Base-by-base conservation (phyloP, 1,140 invertebrate species). In the Lithobius niger region DNA sequence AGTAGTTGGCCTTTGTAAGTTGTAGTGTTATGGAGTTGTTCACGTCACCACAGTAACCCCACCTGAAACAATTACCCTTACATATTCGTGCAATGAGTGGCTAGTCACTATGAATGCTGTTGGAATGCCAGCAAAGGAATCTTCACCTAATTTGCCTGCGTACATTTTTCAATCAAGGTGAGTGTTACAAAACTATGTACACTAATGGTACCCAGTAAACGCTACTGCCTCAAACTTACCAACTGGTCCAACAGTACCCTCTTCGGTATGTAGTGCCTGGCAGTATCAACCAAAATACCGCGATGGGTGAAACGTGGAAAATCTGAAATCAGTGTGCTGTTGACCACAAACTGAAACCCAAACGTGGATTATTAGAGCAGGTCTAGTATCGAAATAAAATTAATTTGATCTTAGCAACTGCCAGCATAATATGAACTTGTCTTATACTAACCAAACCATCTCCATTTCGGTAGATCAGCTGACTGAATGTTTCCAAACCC, bases 251-350 rank as follows among this genome's bases (percentile, higher is more conserved):
- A 62, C 22, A 93, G 79, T 27, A 77, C 77, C 1, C 64, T 52
- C 1, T 86, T 57, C 0, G 83, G 76, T 4, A 89, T 68, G 68
- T 77, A 94, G 70, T 94, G 89, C 2, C 90, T 74, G 1, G 85
- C 78, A 1, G 87, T 90, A 65, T 92, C 90, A 18, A 94, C 62
- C 22, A 93, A 66, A 6, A 93, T 65, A 2, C 88, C 88, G 42
- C 90, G 77, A 65, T 85, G 81, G 0, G 73, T 21, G 60, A 88
- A 86, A 57, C 81, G 70, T 0, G 89, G 88, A 19, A 71, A 77
- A 66, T 93, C 88, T 28, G 65, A 43, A 27, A 88, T 82, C 1
- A 60, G 63, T 21, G 82, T 81, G 13, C 67, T 63, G 55, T 72
- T 72, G 2, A 77, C 59, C 49, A 63, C 58, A 31, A 65, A 66